A percentile compares a stretch with the other conserved stretches of the same genome.
These are phyloP conservation scores for Orbicella faveolata DNA, from an alignment of 64 coral and sea anemone genomes.

Conservation along the genomic window DNA sequence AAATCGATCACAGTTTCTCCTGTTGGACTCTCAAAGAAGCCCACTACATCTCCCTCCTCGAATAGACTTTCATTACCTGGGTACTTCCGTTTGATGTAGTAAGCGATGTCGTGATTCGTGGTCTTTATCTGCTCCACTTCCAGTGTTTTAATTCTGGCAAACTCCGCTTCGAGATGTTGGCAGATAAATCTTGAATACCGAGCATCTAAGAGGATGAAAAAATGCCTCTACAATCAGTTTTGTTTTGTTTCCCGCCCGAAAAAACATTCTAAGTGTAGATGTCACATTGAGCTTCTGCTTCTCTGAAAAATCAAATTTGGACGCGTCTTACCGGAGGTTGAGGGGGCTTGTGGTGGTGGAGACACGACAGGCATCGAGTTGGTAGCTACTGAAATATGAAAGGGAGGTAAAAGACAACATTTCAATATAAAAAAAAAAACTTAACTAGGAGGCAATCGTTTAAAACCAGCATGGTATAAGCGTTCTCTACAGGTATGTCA, in stretches of 20 bases:
- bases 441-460: too few species aligned
- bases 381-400: too few species aligned
- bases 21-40: slow-evolving; percentile 57
- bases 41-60: slow-evolving; percentile 85
- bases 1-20: slow-evolving; percentile 79
- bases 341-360: too few species aligned
- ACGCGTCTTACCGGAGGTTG: too few species aligned
- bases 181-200: slow-evolving; percentile 24
- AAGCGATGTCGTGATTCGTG: slow-evolving; percentile 81
- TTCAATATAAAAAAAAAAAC: too few species aligned
- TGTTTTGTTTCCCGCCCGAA: background rate
- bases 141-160: slow-evolving; percentile 62
- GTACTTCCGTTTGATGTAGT: slow-evolving; percentile 62
- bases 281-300: too few species aligned
- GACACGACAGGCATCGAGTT: too few species aligned
- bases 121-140: slow-evolving; percentile 66
- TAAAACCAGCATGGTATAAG: too few species aligned
- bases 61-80: slow-evolving; percentile 34
- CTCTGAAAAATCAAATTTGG: too few species aligned
- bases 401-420: too few species aligned
- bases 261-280: background rate
- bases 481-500: too few species aligned
- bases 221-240: background rate
- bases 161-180: slow-evolving; percentile 63
- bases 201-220: background rate